Conservation (phyloP, 2,888 invertebrate species). For the Protophormia terraenovae region DNA sequence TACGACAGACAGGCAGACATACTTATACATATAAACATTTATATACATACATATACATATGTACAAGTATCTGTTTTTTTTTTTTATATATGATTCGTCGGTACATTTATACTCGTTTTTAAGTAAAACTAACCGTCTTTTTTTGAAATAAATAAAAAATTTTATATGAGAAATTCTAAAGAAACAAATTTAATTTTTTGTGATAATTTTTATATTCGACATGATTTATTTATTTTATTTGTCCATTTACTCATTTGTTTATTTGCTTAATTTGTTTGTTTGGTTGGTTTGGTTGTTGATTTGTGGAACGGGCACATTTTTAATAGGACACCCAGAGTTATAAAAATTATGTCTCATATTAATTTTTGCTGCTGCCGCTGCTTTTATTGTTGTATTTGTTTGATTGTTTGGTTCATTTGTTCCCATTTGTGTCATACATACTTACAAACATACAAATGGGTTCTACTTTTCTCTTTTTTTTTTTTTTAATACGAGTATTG, state of each 20-base stretch:
- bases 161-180: conserved; percentile 6
- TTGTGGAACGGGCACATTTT: conserved; percentile 50
- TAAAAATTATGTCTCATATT: conserved; percentile 48
- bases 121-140: too few relatives aligned
- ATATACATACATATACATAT: background rate
- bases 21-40: background rate
- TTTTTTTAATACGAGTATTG: background rate
- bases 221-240: conserved; percentile 59
- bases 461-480: background rate
- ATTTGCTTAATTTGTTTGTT: background rate
- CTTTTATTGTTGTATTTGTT: background rate
- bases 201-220: conserved; percentile 12
- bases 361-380: background rate
- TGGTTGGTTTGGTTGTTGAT: conserved; percentile 8
- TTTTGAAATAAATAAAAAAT: background rate
- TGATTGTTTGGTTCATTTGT: conserved; percentile 38
- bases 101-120: too few relatives aligned
- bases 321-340: conserved; percentile 60
- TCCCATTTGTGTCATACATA: conserved; percentile 40
- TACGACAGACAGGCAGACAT: background rate
- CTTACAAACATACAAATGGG: conserved; percentile 22
- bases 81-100: too few relatives aligned
- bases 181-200: conserved; percentile 24
- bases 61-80: background rate
- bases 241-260: background rate